Percentiles rank a stretch among this genome's conserved stretches.
Conservation (phyloP, 2,113 vertebrate genomes). For the Erythrocebus patas region DNA sequence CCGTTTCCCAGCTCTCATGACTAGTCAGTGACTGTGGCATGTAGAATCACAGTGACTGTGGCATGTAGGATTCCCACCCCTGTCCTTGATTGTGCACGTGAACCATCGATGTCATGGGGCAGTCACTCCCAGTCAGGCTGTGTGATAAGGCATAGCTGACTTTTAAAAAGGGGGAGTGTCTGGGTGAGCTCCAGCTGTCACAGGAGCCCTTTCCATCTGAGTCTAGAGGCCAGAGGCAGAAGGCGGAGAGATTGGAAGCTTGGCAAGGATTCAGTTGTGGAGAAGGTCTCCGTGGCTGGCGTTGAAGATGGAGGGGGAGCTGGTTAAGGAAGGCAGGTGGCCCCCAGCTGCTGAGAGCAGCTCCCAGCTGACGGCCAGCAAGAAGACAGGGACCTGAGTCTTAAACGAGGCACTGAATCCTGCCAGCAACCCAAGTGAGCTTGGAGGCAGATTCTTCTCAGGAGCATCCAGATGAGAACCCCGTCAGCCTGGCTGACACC, state of each 20-base stretch:
- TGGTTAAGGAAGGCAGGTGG: not conserved
- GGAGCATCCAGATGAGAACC: not conserved
- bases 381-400: not conserved
- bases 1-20: not conserved
- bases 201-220: not conserved
- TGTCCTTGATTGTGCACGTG: not conserved
- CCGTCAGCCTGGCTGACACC: fast-evolving
- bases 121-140: not conserved
- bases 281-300: not conserved
- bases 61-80: not conserved
- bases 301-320: not conserved
- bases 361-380: not conserved
- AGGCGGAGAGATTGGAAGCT: not conserved
- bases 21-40: not conserved
- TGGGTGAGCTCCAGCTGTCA: not conserved
- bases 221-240: not conserved
- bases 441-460: not conserved
- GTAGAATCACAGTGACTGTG: not conserved
- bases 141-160: fast-evolving
- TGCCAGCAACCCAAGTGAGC: not conserved
- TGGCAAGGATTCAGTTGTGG: fast-evolving
- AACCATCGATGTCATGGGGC: fast-evolving
- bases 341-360: not conserved
- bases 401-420: not conserved
- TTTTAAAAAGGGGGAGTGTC: too few species aligned